phyloP scores from a whole-genome alignment of 2,113 vertebrate genomes.

The Crypturellus undulatus region DNA sequence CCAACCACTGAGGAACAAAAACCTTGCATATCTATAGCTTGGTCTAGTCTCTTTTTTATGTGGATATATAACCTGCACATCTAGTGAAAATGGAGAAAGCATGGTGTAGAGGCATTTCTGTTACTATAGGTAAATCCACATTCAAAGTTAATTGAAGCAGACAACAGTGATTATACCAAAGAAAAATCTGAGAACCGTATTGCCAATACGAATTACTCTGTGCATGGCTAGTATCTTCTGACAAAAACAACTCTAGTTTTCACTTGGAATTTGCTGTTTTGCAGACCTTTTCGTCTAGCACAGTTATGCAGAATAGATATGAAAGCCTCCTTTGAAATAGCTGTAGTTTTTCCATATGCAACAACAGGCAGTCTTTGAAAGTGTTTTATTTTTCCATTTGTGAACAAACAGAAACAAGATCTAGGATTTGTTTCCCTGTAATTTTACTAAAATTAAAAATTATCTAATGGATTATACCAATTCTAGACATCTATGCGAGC shows the following conservation, averaged over 20 bases:
- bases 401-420: rapidly evolving
- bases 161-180: background rate
- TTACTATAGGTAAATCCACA: background rate
- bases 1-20: background rate
- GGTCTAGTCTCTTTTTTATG: background rate
- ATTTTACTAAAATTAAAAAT: background rate
- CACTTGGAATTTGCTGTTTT: background rate
- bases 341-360: background rate
- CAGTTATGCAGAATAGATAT: background rate
- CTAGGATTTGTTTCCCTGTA: background rate
- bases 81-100: background rate
- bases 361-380: background rate
- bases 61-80: background rate
- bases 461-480: background rate
- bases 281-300: background rate
- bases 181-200: background rate
- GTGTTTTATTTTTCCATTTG: background rate
- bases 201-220: background rate
- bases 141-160: background rate
- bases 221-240: background rate
- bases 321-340: background rate
- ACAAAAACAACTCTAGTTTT: background rate
- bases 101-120: background rate
- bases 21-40: background rate
- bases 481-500: background rate